phyloP scores from a whole-genome alignment of 2,888 invertebrate genomes.

The Nemurella pictetii region DNA sequence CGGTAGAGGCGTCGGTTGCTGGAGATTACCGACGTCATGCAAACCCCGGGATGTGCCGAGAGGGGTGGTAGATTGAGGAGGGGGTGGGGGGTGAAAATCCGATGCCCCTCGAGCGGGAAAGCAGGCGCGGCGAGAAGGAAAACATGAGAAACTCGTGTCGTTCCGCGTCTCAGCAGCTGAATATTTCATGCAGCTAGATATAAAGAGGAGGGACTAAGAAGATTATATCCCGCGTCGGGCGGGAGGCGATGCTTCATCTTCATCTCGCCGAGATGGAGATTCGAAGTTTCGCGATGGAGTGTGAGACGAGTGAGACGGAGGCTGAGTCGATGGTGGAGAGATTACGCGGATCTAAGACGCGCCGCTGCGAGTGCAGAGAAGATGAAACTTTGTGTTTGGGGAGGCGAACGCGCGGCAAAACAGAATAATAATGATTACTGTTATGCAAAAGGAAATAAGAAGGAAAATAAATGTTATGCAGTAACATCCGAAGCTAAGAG shows the following conservation, averaged over 20 bases:
- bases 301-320: neutral
- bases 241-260: neutral
- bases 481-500: neutral
- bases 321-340: neutral
- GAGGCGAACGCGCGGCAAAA: neutral
- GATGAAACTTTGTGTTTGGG: too few relatives aligned
- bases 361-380: too few relatives aligned
- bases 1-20: neutral
- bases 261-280: neutral
- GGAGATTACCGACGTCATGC: neutral
- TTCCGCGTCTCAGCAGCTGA: neutral
- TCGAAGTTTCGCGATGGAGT: neutral
- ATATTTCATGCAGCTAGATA: conserved; percentile 17
- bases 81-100: conserved; percentile 1
- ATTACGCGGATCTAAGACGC: too few relatives aligned
- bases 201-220: conserved; percentile 8
- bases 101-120: neutral
- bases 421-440: neutral
- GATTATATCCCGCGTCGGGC: neutral
- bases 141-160: conserved; percentile 12
- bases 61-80: neutral
- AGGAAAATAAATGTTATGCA: neutral
- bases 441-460: neutral
- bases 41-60: neutral
- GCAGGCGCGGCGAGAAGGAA: neutral